Conservation (phyloP, 2,888 invertebrate genomes). For the Caenorhabditis angaria region DNA sequence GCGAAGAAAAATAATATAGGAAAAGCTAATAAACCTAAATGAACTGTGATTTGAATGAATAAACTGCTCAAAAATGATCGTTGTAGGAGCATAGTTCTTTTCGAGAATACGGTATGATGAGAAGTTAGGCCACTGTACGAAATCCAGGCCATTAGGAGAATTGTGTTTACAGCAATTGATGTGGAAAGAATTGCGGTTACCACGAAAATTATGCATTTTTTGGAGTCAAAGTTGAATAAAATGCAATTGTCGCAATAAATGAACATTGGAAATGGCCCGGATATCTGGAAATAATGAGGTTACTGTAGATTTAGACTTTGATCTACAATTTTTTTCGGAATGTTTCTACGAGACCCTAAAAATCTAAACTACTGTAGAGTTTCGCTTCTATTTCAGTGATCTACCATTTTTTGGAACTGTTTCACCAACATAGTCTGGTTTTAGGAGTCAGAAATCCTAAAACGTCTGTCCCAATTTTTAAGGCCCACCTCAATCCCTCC, state of each 20-base stretch:
- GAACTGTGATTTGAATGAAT: background rate
- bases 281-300: background rate
- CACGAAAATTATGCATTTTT: background rate
- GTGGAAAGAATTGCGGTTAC: background rate
- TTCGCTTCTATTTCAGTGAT: too few species aligned
- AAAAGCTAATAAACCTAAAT: background rate
- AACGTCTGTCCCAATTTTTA: too few species aligned
- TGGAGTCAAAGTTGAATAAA: background rate
- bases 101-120: background rate
- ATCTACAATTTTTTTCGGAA: background rate
- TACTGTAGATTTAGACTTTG: too few species aligned
- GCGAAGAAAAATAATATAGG: background rate
- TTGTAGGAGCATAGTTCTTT: background rate
- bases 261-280: background rate
- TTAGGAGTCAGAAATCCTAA: too few species aligned
- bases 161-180: background rate
- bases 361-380: too few species aligned
- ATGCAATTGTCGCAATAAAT: constrained; percentile 1
- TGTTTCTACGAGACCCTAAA: too few species aligned
- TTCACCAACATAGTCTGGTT: too few species aligned
- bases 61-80: background rate
- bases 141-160: background rate
- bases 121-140: background rate
- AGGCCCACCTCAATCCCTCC: too few species aligned
- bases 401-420: too few species aligned